phyloP scores from a whole-genome alignment of 2,888 invertebrate genomes.

The Caenorhabditis sulstoni region DNA sequence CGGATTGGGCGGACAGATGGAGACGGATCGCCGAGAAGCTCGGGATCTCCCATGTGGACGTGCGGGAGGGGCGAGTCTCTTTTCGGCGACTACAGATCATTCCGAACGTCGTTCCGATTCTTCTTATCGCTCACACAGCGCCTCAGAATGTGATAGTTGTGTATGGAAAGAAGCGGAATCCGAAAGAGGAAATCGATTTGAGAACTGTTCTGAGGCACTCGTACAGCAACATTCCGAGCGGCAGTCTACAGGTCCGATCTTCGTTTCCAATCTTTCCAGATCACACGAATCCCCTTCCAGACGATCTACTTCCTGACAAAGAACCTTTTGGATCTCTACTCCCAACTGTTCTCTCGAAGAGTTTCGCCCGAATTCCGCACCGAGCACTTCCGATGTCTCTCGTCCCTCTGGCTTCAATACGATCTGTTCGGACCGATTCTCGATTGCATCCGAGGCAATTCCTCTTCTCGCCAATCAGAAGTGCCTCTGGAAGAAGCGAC shows the following conservation, averaged over 20 bases:
- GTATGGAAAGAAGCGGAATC: slow-evolving; percentile 22
- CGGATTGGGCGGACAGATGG: slow-evolving; percentile 24
- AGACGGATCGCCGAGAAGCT: slow-evolving; percentile 25
- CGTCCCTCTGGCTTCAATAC: slow-evolving; percentile 44
- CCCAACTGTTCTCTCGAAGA: slow-evolving; percentile 43
- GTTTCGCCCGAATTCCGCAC: slow-evolving; percentile 35
- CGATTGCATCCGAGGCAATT: not conserved
- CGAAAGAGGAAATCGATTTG: slow-evolving; percentile 43
- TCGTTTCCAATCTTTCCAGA: not conserved
- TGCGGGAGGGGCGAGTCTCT: not conserved
- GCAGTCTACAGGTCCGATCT: slow-evolving; percentile 32
- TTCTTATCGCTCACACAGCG: slow-evolving; percentile 24
- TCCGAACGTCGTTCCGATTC: slow-evolving; percentile 23
- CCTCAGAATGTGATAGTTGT: slow-evolving; percentile 29
- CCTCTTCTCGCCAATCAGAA: not conserved
- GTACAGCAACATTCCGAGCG: slow-evolving; percentile 53
- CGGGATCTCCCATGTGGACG: slow-evolving; percentile 29
- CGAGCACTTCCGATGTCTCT: slow-evolving; percentile 32
- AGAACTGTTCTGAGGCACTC: slow-evolving; percentile 46
- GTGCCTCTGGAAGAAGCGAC: slow-evolving; percentile 62
- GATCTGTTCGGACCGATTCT: slow-evolving; percentile 44
- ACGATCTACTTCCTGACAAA: slow-evolving; percentile 49
- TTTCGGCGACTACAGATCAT: slow-evolving; percentile 20
- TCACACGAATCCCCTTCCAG: slow-evolving; percentile 22
- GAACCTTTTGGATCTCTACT: slow-evolving; percentile 41